Conservation (phyloP, 2,113 vertebrate species). For the Rhinolophus ferrumequinum region DNA sequence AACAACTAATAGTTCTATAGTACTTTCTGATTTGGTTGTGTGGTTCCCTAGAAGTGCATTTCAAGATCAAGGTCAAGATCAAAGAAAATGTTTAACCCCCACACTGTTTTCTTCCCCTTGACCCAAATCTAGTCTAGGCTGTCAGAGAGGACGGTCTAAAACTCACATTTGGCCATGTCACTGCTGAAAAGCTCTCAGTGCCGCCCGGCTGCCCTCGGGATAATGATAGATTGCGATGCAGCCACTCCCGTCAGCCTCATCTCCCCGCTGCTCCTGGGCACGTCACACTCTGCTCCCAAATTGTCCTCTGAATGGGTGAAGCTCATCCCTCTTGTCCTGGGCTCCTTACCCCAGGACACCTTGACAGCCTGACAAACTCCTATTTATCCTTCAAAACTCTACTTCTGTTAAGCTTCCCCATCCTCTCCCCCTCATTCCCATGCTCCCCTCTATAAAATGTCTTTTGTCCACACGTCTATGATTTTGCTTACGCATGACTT, state of each 20-base stretch:
- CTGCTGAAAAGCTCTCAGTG: background rate
- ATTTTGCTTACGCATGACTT: background rate
- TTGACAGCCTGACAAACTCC: background rate
- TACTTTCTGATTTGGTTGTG: background rate
- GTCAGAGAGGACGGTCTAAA: background rate
- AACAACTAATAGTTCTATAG: background rate
- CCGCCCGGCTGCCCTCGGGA: background rate
- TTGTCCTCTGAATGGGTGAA: background rate
- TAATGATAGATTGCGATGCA: background rate
- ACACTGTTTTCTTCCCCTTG: background rate
- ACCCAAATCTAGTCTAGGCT: background rate
- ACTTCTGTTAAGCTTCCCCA: background rate
- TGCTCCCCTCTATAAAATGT: background rate
- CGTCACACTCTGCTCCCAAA: rapidly evolving
- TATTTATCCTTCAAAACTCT: background rate
- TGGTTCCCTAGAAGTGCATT: background rate
- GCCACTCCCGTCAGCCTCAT: background rate
- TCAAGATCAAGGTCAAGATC: background rate
- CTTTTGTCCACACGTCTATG: background rate
- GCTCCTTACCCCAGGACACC: background rate
- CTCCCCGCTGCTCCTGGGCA: background rate
- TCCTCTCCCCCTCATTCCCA: background rate
- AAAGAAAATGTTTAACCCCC: background rate
- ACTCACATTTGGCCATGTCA: background rate
- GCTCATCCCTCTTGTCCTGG: background rate